phyloP scores from a whole-genome alignment of 1,140 invertebrate genomes.

The Cyclargus thomasi region DNA sequence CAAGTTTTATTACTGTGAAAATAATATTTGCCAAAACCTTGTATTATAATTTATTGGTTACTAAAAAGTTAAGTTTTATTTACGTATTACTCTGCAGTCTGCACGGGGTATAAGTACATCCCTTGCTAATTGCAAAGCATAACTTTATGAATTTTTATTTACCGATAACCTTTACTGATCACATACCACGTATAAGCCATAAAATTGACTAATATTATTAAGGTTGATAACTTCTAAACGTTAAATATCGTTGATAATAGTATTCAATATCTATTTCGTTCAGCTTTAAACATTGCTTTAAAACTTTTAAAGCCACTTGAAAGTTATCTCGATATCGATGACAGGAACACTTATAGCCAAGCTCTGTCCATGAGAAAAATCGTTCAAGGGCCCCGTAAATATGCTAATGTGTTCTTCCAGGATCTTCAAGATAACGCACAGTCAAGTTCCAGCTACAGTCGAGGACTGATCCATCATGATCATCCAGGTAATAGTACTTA shows the following conservation, averaged over 20 bases:
- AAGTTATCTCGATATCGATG: background rate
- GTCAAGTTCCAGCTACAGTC: conserved; percentile 47
- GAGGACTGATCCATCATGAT: conserved; percentile 46
- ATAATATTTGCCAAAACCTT: too few species aligned
- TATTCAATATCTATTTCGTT: background rate
- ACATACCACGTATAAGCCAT: background rate
- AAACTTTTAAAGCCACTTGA: background rate
- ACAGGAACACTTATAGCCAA: background rate
- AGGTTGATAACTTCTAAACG: background rate
- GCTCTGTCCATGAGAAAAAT: background rate
- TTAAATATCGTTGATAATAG: background rate
- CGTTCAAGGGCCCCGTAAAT: background rate
- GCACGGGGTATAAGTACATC: too few species aligned
- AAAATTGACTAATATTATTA: background rate
- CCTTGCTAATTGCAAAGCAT: too few species aligned
- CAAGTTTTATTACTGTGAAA: too few species aligned
- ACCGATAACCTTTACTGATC: too few species aligned
- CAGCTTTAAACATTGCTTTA: background rate
- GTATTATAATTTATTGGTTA: too few species aligned
- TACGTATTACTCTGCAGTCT: too few species aligned
- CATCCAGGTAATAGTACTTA: conserved; percentile 36
- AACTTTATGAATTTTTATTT: too few species aligned
- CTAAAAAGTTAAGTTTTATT: too few species aligned
- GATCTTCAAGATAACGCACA: conserved; percentile 44
- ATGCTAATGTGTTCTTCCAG: conserved; percentile 36